Base-by-base conservation (phyloP, 2,888 invertebrate genomes). In the Melitaea athalia region DNA sequence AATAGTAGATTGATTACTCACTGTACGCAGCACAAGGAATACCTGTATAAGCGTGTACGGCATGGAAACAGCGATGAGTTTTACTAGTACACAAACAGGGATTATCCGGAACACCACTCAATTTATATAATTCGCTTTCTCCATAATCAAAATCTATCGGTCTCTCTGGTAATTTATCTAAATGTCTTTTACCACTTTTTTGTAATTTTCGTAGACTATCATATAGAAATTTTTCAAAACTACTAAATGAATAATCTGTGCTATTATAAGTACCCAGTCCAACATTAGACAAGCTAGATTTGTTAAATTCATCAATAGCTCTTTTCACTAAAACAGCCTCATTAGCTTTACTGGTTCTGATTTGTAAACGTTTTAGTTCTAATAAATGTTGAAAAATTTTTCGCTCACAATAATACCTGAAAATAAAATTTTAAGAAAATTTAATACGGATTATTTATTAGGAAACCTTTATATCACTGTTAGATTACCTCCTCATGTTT, bases 311-410 rank as follows among this genome's bases (percentile, higher is more conserved):
- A 75, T 97, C 97, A 53, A 97, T 96, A 69, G 98, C 95, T 77
- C 98, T 93, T 85, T 98, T 98, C 1, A 98, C 97, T 14, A 98
- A 88, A 63, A 98, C 95, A 42, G 96, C 95, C 88, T 98, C 98
- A 80, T 98, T 98, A 53, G 97, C 94, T 86, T 97, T 96, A 61
- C 97, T 97, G 45, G 97, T 96, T 78, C 98, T 95, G 78, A 98
- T 98, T 89, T 99, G 98, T 75, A 98, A 93, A 63, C 98, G 94
- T 87, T 99, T 99, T 64, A 99, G 88, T 83, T 99, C 98, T 80
- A 98, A 93, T 68, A 99, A 93, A 85, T 98, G 98, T 82, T 98
- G 98, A 86, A 99, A 98, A 78, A 98, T 96, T 82, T 97, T 97
- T 69, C 98, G 93, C 86, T 98, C 98, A 80, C 98, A 94, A 79